These are phyloP conservation scores for Acyrthosiphon pisum DNA, from an alignment of 1,140 invertebrate genomes.

Conservation along the genomic window DNA sequence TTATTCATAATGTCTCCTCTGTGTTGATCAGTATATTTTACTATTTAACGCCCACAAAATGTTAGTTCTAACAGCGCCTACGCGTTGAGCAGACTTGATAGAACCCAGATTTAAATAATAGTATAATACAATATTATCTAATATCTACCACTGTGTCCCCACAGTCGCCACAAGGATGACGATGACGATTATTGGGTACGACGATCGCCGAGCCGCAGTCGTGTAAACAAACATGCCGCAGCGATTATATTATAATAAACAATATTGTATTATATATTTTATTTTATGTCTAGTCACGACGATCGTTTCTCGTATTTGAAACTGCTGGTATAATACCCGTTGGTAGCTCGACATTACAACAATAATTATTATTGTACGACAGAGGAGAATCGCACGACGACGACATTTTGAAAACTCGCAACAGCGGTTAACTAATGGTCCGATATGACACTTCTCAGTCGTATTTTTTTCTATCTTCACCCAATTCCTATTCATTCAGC, in stretches of 20 bases:
- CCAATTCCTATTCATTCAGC: background rate
- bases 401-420: background rate
- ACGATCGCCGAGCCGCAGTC: background rate
- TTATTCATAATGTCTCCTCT: background rate
- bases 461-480: background rate
- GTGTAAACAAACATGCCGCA: background rate
- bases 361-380: background rate
- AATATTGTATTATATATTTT: background rate
- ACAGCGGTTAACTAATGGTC: background rate
- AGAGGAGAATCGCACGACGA: background rate
- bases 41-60: background rate
- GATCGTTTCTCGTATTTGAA: background rate
- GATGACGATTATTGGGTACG: background rate
- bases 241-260: background rate
- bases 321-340: background rate
- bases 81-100: background rate
- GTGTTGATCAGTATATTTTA: background rate
- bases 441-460: background rate
- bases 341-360: background rate
- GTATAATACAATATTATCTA: too few species aligned
- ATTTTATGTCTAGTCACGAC: slow-evolving; percentile 9
- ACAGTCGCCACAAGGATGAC: background rate
- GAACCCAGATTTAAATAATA: background rate
- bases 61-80: background rate
- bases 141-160: background rate